phyloP scores from a whole-genome alignment of 2,113 vertebrate species.

The Amia ocellicauda region DNA sequence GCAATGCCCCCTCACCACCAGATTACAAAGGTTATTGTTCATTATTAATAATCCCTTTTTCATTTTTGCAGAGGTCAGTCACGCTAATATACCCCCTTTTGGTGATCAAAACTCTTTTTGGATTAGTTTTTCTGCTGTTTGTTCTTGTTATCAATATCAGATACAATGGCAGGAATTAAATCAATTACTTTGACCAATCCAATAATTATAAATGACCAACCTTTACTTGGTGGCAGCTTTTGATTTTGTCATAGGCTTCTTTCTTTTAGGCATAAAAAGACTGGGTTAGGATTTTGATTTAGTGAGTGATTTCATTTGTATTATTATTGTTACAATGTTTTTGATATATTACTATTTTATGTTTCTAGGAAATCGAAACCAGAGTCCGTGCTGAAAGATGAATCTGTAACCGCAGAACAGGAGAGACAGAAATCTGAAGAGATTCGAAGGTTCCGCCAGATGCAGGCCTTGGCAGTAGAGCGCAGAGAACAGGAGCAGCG shows the following conservation, averaged over 20 bases:
- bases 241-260: too few species aligned
- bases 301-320: too few species aligned
- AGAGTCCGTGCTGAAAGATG: conserved; percentile 55
- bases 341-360: neutral
- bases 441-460: conserved; percentile 69
- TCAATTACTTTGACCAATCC: too few species aligned
- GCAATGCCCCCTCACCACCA: conserved; percentile 1
- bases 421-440: conserved; percentile 60
- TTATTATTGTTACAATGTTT: too few species aligned
- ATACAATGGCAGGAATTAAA: too few species aligned
- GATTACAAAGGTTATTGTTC: conserved; percentile 30
- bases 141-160: too few species aligned
- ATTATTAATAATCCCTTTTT: conserved; percentile 37
- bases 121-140: neutral
- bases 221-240: too few species aligned
- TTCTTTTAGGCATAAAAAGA: too few species aligned
- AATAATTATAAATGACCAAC: too few species aligned
- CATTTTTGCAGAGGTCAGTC: conserved; percentile 36
- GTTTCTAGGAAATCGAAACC: conserved; percentile 55
- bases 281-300: too few species aligned
- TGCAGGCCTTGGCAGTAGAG: conserved; percentile 57
- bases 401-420: conserved; percentile 57
- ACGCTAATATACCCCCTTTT: conserved; percentile 32
- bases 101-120: neutral
- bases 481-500: conserved; percentile 55